Percentiles rank a stretch among this genome's conserved stretches.
phyloP scores from a whole-genome alignment of 2,888 invertebrate genomes.

The Elegia similella region DNA sequence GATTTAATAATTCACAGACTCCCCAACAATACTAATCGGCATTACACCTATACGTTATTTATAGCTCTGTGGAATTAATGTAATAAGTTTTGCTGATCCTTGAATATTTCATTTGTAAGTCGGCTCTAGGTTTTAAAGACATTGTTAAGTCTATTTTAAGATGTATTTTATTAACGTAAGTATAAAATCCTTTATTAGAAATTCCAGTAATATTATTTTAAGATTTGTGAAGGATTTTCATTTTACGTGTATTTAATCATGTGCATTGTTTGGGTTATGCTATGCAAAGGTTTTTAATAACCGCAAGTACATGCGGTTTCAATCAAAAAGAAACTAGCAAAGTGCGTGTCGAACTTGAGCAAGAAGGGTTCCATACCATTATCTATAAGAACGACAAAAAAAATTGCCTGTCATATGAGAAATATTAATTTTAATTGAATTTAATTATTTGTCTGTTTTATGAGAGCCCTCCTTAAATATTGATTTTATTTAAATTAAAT shows the following conservation, averaged over 20 bases:
- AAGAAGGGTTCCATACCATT: too few species aligned
- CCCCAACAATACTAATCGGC: not conserved
- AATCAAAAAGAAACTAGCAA: too few species aligned
- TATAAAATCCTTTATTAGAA: not conserved
- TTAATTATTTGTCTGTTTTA: too few species aligned
- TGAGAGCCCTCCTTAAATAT: too few species aligned
- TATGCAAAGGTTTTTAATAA: not conserved
- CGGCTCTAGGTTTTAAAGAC: not conserved
- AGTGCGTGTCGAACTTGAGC: too few species aligned
- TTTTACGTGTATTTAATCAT: not conserved
- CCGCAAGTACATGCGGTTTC: too few species aligned
- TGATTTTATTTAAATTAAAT: too few species aligned
- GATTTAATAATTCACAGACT: not conserved
- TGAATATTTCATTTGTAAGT: constrained; percentile 8
- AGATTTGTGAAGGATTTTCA: not conserved
- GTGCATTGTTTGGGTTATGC: not conserved
- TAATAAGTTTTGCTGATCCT: constrained; percentile 4
- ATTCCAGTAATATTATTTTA: not conserved
- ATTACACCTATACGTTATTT: constrained; percentile 3
- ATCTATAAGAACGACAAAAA: too few species aligned
- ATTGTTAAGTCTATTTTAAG: not conserved
- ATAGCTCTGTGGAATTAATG: constrained; percentile 8
- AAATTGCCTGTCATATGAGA: too few species aligned
- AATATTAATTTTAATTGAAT: too few species aligned
- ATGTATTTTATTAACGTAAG: not conserved